phyloP scores from a whole-genome alignment of 1,140 invertebrate genomes.

The Condylostylus longicornis region DNA sequence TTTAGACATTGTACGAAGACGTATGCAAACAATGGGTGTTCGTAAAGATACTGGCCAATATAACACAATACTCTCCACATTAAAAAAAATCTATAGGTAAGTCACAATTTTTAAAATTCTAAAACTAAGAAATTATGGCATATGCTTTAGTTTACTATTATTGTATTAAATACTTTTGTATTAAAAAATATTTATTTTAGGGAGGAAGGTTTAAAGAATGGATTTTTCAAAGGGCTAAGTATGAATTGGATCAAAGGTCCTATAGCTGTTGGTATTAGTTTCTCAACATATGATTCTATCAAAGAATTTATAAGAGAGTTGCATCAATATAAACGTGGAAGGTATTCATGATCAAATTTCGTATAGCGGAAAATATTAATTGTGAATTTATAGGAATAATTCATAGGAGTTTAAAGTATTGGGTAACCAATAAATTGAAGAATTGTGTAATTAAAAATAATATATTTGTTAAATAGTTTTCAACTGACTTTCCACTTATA shows the following conservation, averaged over 20 bases:
- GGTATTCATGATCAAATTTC: too few species aligned
- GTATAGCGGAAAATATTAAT: too few species aligned
- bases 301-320: constrained; percentile 40
- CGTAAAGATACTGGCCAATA: constrained; percentile 12
- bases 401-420: too few species aligned
- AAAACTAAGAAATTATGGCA: neutral
- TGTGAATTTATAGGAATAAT: too few species aligned
- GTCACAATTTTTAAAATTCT: constrained; percentile 2
- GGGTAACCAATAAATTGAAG: too few species aligned
- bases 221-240: constrained; percentile 93
- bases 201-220: constrained; percentile 72
- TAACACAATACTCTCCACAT: constrained; percentile 21
- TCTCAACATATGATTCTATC: constrained; percentile 84
- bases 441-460: too few species aligned
- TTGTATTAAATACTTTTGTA: constrained; percentile 6
- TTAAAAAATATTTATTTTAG: constrained; percentile 33
- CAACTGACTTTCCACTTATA: too few species aligned
- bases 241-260: constrained; percentile 99
- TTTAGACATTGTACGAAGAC: constrained; percentile 29
- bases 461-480: too few species aligned
- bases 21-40: constrained; percentile 30
- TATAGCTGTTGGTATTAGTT: constrained; percentile 94
- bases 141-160: too few species aligned
- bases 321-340: constrained; percentile 23
- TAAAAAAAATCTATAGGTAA: constrained; percentile 26